Evolutionary conservation across 2,888 invertebrate genomes (phyloP).

Genomic region (Apotomis turbidana): DNA sequence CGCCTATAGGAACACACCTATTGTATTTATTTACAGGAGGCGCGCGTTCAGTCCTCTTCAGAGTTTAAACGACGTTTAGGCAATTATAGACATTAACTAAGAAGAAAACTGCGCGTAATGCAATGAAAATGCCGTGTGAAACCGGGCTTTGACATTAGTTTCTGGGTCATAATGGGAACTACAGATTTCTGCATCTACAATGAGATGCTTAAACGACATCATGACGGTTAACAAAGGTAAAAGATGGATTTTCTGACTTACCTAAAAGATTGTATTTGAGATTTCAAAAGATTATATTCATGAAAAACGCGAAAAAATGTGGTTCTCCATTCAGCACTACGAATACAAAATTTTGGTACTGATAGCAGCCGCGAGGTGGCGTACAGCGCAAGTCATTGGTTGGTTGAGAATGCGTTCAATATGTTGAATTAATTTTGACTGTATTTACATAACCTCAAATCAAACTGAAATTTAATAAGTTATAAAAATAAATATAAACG

Average conservation of each 20-base stretch:
- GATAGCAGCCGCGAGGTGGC: conserved; percentile 63
- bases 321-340: conserved; percentile 82
- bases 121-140: conserved; percentile 67
- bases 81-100: conserved; percentile 45
- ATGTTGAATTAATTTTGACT: neutral
- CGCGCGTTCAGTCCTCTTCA: conserved; percentile 39
- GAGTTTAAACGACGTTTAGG: conserved; percentile 46
- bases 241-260: conserved; percentile 61
- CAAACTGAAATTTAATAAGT: neutral
- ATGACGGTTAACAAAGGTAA: conserved; percentile 44
- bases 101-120: conserved; percentile 59
- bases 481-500: neutral
- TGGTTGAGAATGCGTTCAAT: conserved; percentile 59
- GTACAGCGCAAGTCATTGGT: conserved; percentile 51
- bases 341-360: conserved; percentile 83
- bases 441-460: neutral
- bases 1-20: conserved; percentile 43
- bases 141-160: conserved; percentile 80
- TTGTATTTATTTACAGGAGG: conserved; percentile 30
- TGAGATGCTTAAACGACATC: conserved; percentile 47
- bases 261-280: conserved; percentile 75
- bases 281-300: conserved; percentile 76
- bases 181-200: conserved; percentile 61
- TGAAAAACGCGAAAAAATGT: conserved; percentile 81
- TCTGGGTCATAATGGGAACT: conserved; percentile 75